Percentiles rank a stretch among this genome's conserved stretches.
Conservation (phyloP, 2,113 vertebrate species). For the Amphiprion percula region DNA sequence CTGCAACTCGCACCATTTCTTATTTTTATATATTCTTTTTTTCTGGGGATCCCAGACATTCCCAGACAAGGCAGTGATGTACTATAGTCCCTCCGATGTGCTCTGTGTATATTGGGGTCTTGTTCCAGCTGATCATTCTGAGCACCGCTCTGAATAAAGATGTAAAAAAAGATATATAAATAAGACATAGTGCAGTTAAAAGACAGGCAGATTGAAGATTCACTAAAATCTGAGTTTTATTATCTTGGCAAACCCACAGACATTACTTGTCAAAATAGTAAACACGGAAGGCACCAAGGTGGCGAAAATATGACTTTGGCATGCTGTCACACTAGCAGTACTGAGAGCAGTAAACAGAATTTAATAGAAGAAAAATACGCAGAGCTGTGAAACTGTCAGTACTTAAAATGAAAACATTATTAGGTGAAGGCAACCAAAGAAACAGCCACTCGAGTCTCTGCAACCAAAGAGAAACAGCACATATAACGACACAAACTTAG, state of each 20-base stretch:
- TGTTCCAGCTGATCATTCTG: conserved; percentile 30
- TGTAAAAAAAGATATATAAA: background rate
- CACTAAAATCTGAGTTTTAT: conserved; percentile 7
- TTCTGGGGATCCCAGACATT: conserved; percentile 23
- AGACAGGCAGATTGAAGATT: conserved; percentile 2
- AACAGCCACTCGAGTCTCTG: background rate
- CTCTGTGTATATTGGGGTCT: conserved; percentile 26
- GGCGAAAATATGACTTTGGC: conserved; percentile 23
- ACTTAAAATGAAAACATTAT: conserved; percentile 10
- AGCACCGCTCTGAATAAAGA: background rate
- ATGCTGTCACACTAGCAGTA: conserved; percentile 3
- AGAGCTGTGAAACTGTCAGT: conserved; percentile 10
- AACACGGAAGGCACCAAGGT: conserved; percentile 10
- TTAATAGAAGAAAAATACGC: background rate
- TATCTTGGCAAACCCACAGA: conserved; percentile 40
- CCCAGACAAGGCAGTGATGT: conserved; percentile 11
- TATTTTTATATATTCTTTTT: background rate
- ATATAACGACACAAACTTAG: background rate
- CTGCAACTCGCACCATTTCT: background rate
- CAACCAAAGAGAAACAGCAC: conserved; percentile 2
- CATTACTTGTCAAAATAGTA: conserved; percentile 9
- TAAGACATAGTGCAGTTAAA: conserved; percentile 1
- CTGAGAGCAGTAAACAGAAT: conserved; percentile 15
- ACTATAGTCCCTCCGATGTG: background rate
- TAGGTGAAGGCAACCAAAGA: background rate